Percentiles rank a stretch among this genome's conserved stretches.
Conservation (phyloP, 2,888 invertebrate genomes). For the Mesorhabditis spiculigera region DNA sequence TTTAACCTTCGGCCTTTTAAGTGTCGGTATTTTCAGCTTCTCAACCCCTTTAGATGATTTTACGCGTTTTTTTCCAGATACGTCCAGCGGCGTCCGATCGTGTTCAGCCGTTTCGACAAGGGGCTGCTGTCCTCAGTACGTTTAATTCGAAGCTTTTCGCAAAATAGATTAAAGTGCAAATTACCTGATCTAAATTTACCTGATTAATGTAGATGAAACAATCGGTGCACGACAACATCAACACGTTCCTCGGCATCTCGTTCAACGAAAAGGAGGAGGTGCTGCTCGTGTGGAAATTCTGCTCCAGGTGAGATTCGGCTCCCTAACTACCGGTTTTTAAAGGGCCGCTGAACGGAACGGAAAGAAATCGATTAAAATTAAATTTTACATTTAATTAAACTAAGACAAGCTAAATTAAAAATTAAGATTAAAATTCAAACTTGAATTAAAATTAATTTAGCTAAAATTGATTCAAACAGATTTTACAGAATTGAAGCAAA, state of each 20-base stretch:
- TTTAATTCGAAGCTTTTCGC: not conserved
- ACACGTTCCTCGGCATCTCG: slow-evolving; percentile 83
- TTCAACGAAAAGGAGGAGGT: slow-evolving; percentile 56
- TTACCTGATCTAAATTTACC: not conserved
- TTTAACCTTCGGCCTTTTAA: no score
- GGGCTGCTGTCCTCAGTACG: slow-evolving; percentile 30
- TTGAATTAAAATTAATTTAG: no score
- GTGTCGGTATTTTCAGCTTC: no score
- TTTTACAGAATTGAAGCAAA: no score
- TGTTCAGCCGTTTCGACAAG: slow-evolving; percentile 32
- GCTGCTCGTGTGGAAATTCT: slow-evolving; percentile 55
- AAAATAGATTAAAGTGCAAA: not conserved
- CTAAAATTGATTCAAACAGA: no score
- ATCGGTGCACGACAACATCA: slow-evolving; percentile 89
- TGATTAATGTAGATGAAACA: slow-evolving; percentile 70
- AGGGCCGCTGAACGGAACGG: no score
- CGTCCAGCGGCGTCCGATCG: slow-evolving; percentile 34
- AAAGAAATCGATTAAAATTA: no score
- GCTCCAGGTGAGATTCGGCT: slow-evolving; percentile 31
- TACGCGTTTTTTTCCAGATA: slow-evolving; percentile 16
- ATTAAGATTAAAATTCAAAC: no score
- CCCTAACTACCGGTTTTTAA: no score
- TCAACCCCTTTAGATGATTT: no score
- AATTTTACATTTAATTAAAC: no score
- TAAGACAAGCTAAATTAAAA: no score